Conservation (phyloP, 2,113 vertebrate species). For the Indicator indicator region DNA sequence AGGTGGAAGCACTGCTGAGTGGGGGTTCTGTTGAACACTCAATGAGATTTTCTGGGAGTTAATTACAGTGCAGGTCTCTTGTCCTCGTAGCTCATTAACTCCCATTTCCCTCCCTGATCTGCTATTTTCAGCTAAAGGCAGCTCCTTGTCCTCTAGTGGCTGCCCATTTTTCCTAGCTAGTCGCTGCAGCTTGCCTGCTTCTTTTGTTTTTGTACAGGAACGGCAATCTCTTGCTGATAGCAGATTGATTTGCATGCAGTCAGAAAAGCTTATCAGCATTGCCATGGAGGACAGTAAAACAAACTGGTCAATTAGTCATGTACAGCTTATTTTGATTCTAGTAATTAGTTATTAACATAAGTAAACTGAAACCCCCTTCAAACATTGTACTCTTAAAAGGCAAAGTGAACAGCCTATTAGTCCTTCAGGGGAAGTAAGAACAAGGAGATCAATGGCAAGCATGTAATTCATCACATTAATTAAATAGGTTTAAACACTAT, state of each 20-base stretch:
- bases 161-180: slow-evolving; percentile 2
- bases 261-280: slow-evolving; percentile 14
- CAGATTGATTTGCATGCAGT: slow-evolving; percentile 46
- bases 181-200: background rate
- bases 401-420: slow-evolving; percentile 57
- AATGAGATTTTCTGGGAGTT: slow-evolving; percentile 52
- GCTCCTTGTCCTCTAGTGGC: background rate
- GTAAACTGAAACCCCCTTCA: slow-evolving; percentile 57
- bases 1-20: slow-evolving; percentile 32
- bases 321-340: slow-evolving; percentile 39
- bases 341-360: slow-evolving; percentile 51
- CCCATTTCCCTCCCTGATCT: background rate
- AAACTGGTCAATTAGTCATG: slow-evolving; percentile 39
- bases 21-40: background rate
- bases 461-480: slow-evolving; percentile 56
- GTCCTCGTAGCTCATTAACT: slow-evolving; percentile 36
- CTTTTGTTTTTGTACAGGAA: background rate
- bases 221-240: background rate
- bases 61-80: slow-evolving; percentile 57
- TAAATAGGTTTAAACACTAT: slow-evolving; percentile 52
- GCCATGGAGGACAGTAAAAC: slow-evolving; percentile 30
- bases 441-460: slow-evolving; percentile 43
- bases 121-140: slow-evolving; percentile 38
- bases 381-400: slow-evolving; percentile 56
- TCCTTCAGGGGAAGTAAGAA: slow-evolving; percentile 50